phyloP scores from a whole-genome alignment of 1,140 invertebrate species.

The Drosophila biarmipes region DNA sequence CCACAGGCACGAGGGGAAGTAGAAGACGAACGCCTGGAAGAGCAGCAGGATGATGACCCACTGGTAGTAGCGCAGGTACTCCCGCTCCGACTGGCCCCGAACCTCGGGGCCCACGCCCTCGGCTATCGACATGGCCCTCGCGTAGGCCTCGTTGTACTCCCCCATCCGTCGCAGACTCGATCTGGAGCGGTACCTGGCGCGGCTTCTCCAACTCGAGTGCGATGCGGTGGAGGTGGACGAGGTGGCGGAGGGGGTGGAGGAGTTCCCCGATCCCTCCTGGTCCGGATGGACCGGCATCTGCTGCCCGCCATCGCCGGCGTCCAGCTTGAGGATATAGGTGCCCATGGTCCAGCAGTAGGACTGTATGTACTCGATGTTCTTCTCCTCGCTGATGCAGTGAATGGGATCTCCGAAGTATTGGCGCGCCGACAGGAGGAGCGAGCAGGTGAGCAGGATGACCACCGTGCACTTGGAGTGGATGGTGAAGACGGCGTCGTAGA shows the following conservation, averaged over 20 bases:
- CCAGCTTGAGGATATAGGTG: slow-evolving; percentile 88
- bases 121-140: slow-evolving; percentile 61
- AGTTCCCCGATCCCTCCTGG: not conserved
- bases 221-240: not conserved
- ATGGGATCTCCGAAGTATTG: slow-evolving; percentile 91
- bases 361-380: slow-evolving; percentile 87
- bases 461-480: slow-evolving; percentile 90
- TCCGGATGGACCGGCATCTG: not conserved
- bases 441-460: slow-evolving; percentile 88
- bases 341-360: slow-evolving; percentile 92
- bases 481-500: slow-evolving; percentile 88
- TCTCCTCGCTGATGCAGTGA: slow-evolving; percentile 87
- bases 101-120: slow-evolving; percentile 70
- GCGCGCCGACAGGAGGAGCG: slow-evolving; percentile 88
- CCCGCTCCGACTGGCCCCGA: slow-evolving; percentile 85
- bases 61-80: slow-evolving; percentile 93
- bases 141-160: slow-evolving; percentile 66
- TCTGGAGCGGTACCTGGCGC: not conserved
- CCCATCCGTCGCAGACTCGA: slow-evolving; percentile 16
- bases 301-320: slow-evolving; percentile 7
- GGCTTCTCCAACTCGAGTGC: not conserved
- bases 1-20: slow-evolving; percentile 90
- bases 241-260: not conserved
- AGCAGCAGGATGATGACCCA: slow-evolving; percentile 94
- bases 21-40: slow-evolving; percentile 91